Evolutionary conservation across 1,140 invertebrate genomes (phyloP).

Genomic region (Formica exsecta): DNA sequence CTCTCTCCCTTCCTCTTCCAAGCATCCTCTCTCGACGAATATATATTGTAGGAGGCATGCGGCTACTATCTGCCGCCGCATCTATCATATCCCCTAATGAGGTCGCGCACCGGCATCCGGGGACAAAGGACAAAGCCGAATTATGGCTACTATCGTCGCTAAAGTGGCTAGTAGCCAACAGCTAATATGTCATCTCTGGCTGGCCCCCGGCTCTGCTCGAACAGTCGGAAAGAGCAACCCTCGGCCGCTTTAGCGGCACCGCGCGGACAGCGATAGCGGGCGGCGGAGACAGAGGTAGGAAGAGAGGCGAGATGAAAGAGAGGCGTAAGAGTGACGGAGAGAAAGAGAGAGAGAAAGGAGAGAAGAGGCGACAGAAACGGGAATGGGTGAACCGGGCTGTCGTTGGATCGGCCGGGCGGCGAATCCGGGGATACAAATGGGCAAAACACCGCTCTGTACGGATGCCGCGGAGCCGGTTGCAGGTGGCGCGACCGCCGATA

Average conservation of each 20-base stretch:
- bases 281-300: background rate
- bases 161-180: conserved; percentile 25
- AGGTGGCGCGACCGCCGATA: conserved; percentile 85
- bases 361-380: conserved; percentile 47
- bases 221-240: conserved; percentile 44
- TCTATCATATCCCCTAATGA: conserved; percentile 82
- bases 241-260: conserved; percentile 32
- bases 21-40: conserved; percentile 40
- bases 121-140: background rate
- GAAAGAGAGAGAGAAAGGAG: conserved; percentile 60
- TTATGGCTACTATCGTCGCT: conserved; percentile 1
- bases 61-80: conserved; percentile 69
- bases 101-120: conserved; percentile 62
- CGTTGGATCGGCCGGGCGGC: conserved; percentile 66
- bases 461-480: conserved; percentile 83
- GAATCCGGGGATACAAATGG: conserved; percentile 77
- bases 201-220: conserved; percentile 10
- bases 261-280: conserved; percentile 11
- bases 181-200: conserved; percentile 73
- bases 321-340: conserved; percentile 35
- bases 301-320: conserved; percentile 10
- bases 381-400: conserved; percentile 76
- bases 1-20: background rate
- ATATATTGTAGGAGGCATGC: conserved; percentile 64
- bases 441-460: conserved; percentile 79